Evolutionary conservation across 2,113 vertebrate species (phyloP), one percentile per base, ranked within the genome.

Genomic region (Thermophis baileyi): DNA sequence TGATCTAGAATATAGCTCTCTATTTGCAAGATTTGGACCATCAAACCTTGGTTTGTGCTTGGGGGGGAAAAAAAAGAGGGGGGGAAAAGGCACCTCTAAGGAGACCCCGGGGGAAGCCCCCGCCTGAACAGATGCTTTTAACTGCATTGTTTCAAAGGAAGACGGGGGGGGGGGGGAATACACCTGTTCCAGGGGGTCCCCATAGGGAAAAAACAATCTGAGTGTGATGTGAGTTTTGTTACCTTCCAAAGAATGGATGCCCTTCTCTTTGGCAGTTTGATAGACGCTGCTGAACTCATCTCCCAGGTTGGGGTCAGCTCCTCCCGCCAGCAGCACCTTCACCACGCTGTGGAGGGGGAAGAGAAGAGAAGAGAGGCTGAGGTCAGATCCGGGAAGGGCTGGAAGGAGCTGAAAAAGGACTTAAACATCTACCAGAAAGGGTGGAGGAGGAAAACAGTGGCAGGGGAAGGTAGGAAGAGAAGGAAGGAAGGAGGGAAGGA

Each of bases 231-330:
- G n/a, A 74, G 1, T 18, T 10, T 55, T 0, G 0, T 97, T 97
- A 99, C 99, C 99, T 98, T 99, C 99, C 91, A 99, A 95, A 5
- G 99, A 99, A 95, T 99, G 99, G 92, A 99, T 96, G 57, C 98
- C 98, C 93, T 98, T 99, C 89, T 99, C 98, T 94, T 98, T 98
- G 27, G 99, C 98, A 0, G 97, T 98, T 96, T 99, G 98, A 16
- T 99, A 99, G 87, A 99, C 98, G 18, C 98, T 99, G 97, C 98
- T 99, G 97, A 99, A 99, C 87, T 99, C 96, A 5, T 99, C 99
- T 0, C 99, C 99, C 0, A 98, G 97, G 94, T 99, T 99, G 22
- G 98, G 99, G 92, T 99, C 98, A 0, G 99, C 99, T 0, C 98
- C 98, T 0, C 98, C 98, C 14, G 98, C 97, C 0, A 99, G 97